Evolutionary conservation across 2,797 vertebrate genomes (phyloP).

Genomic region (Poecilia gillii): DNA sequence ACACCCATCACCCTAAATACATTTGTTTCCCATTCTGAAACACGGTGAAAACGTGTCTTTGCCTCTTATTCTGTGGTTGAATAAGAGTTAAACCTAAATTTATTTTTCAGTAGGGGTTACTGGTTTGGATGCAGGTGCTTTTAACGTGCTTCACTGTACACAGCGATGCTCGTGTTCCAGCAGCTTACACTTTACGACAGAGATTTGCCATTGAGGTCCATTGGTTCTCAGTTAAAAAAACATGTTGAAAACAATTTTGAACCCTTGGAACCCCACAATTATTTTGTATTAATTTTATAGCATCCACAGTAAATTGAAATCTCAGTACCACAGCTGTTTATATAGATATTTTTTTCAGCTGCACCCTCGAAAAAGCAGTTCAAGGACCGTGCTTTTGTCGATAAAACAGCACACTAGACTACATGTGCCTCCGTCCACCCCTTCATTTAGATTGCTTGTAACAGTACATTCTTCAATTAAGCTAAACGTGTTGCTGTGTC

Average conservation of each 20-base stretch:
- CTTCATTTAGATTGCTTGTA: neutral
- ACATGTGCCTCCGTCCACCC: neutral
- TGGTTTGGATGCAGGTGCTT: neutral
- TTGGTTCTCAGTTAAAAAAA: neutral
- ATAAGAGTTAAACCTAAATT: neutral
- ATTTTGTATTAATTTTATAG: neutral
- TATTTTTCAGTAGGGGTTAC: neutral
- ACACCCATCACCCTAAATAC: neutral
- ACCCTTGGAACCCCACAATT: neutral
- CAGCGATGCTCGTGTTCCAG: neutral
- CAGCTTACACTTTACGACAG: neutral
- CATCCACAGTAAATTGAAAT: neutral
- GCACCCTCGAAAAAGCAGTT: neutral
- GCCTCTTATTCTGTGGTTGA: neutral
- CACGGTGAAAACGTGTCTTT: neutral
- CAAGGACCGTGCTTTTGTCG: neutral
- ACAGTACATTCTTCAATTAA: neutral
- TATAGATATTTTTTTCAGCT: neutral
- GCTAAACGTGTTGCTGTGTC: neutral
- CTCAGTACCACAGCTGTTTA: neutral
- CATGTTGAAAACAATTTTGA: neutral
- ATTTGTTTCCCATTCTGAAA: neutral
- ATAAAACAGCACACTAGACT: neutral
- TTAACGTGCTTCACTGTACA: neutral
- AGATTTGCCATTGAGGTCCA: neutral